Evolutionary conservation across 2,113 vertebrate species (phyloP).

Genomic region (Nannobrachium achirus): DNA sequence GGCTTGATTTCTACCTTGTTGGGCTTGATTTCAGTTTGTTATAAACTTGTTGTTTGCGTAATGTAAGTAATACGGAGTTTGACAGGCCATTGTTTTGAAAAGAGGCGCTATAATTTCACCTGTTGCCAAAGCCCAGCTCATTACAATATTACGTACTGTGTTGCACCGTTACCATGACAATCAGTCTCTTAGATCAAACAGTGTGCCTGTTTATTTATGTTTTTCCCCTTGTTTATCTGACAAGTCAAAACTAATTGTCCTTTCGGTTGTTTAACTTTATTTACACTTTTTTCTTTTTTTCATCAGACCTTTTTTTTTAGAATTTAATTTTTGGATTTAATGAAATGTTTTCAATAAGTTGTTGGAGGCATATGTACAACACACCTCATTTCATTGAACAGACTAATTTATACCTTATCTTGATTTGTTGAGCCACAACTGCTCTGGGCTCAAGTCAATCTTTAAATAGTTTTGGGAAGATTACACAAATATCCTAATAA

Average conservation of each 20-base stretch:
- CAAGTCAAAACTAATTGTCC: not conserved
- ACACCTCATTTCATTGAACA: not conserved
- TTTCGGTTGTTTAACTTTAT: not conserved
- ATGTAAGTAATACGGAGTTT: constrained; percentile 30
- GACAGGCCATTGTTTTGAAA: constrained; percentile 68
- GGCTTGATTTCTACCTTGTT: not conserved
- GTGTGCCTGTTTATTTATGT: not conserved
- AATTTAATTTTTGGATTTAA: not conserved
- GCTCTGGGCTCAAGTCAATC: not conserved
- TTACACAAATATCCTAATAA: constrained; percentile 19
- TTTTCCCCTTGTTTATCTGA: not conserved
- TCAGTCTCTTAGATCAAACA: constrained; percentile 24
- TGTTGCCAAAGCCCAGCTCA: constrained; percentile 59
- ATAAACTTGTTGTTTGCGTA: constrained; percentile 1
- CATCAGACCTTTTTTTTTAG: not conserved
- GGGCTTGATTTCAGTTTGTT: not conserved
- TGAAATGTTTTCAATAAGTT: no score
- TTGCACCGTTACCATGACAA: constrained; percentile 59
- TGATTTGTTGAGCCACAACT: no score
- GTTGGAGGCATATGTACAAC: no score
- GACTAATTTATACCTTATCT: not conserved
- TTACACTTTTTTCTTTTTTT: not conserved
- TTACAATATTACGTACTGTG: constrained; percentile 36
- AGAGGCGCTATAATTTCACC: constrained; percentile 56
- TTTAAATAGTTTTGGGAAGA: constrained; percentile 12